Evolutionary conservation across 2,888 invertebrate genomes (phyloP), one percentile per base, ranked within the genome.

Genomic region (Sisyra nigra): DNA sequence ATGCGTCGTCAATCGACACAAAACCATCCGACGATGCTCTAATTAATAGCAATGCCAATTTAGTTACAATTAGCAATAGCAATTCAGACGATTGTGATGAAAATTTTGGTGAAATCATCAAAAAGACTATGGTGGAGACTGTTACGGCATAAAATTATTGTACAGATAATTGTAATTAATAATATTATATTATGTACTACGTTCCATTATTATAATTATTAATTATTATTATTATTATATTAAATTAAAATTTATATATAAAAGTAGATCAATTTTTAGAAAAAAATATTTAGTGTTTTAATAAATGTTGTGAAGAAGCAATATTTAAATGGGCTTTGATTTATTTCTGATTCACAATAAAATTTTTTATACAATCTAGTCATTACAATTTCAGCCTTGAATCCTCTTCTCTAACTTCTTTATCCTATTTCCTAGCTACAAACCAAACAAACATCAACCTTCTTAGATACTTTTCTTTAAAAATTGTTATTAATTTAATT

Each of bases 121-220:
- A 88, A 63, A 87, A 89, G 65, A 84, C 86, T 48, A 87, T 89
- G 74, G 87, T 88, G 57, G 88, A 89, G 63, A 87, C 86, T 54
- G 87, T 85, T 54, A 82, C 80, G 54, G 84, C 84, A 67, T 86
- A 76, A 45, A 39, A 42, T 30, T 17, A 30, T 37, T 17, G 31
- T 32, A 36, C 31, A 40, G 32, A 33, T 14, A 44, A 34, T 18
- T 14, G 33, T 32, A 17, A 40, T 29, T 24, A 40, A n/a, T n/a
- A n/a, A n/a, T n/a, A n/a, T n/a, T 24, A 24, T 40, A 33, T 18
- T 19, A 19, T 14, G 4, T 18, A 29, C 17, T 30, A 35, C 41
- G 42, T 46, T 47, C 37, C 37, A 37, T 37, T 37, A 35, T 24
- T 24, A 35, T 35, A 13, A 37, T 19, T 18, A 37, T 37, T 37